Evolutionary conservation across 2,888 invertebrate species (phyloP), one percentile per base, ranked within the genome.

Genomic region (Portevinia maculata): DNA sequence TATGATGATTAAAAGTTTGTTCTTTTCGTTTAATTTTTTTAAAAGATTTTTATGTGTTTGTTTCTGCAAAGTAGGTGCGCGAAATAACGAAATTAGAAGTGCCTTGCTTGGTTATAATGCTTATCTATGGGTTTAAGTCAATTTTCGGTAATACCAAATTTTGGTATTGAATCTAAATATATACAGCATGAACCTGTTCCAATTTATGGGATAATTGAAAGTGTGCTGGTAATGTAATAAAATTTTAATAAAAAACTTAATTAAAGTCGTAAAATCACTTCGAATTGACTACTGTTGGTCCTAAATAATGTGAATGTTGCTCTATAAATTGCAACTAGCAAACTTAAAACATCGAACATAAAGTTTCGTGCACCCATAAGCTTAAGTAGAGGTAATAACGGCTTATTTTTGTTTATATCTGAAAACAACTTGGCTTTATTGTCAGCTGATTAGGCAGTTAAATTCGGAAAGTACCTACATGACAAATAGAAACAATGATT

Each of bases 31-130:
- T 39, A n/a, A n/a, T 11, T 7, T 13, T 41, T 34, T 34, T 15
- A n/a, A 5, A 8, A 6, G 19, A 48, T 24, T 11, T 9, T 11
- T 11, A 34, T 34, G 7, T 34, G 24, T 3, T 28, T 50, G 5
- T 9, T 32, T 55, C 15, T 13, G 15, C 21, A 34, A 79, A 53
- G 71, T 67, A 74, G 74, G 79, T 79, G 79, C n/a, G 39, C 15
- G 11, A 9, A 37, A 34, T 48, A n/a, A 34, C 15, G 32, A 65
- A 30, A 6, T 19, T 24, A n/a, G n/a, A n/a, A n/a, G n/a, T n/a
- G n/a, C n/a, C n/a, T n/a, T n/a, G n/a, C n/a, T n/a, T n/a, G n/a
- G n/a, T n/a, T n/a, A n/a, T n/a, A n/a, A n/a, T n/a, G n/a, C n/a
- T n/a, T n/a, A n/a, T n/a, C n/a, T n/a, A n/a, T n/a, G n/a, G n/a